phyloP scores from a whole-genome alignment of 2,888 invertebrate species.

The Brachyopa scutellaris region DNA sequence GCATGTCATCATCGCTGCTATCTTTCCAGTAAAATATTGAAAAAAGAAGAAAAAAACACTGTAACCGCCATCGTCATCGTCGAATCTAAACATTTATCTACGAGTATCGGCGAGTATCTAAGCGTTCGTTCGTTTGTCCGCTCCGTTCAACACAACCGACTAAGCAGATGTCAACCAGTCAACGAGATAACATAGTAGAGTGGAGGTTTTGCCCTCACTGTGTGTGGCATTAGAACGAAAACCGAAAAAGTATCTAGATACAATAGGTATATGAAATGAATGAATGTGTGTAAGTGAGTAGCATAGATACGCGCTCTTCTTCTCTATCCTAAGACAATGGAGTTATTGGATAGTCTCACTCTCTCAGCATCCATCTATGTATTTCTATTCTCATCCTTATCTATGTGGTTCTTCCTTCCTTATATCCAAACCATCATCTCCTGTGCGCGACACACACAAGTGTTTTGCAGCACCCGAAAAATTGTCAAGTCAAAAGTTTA shows the following conservation, averaged over 20 bases:
- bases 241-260: no score
- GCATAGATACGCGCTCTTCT: no score
- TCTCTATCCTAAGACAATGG: no score
- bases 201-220: constrained; percentile 27
- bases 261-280: no score
- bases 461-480: constrained; percentile 11
- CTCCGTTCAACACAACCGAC: not conserved
- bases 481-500: constrained; percentile 53
- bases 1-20: not conserved
- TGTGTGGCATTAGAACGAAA: constrained; percentile 13
- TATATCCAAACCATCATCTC: no score
- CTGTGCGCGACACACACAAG: constrained; percentile 24
- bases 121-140: not conserved
- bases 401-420: no score
- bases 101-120: no score
- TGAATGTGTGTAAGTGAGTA: constrained; percentile 29
- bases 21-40: constrained; percentile 7
- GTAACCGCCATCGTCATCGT: not conserved
- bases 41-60: not conserved
- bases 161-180: constrained; percentile 60
- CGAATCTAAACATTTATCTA: constrained; percentile 20
- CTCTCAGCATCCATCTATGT: no score
- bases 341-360: no score
- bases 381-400: no score
- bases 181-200: constrained; percentile 10